Base-by-base conservation (phyloP, 1,140 invertebrate species). In the Samia ricini region DNA sequence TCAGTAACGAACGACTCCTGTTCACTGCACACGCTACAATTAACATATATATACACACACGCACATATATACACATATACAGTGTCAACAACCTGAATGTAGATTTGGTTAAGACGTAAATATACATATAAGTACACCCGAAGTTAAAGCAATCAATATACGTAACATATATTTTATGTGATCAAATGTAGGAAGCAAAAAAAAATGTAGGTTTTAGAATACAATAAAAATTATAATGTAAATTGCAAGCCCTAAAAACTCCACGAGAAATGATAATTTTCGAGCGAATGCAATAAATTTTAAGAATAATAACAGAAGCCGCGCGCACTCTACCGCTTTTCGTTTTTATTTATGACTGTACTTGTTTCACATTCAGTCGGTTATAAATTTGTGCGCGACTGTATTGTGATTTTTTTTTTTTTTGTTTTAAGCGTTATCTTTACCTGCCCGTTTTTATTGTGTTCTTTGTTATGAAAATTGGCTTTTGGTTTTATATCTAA, bases 261-360 rank as follows among this genome's bases (percentile, higher is more conserved):
- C 33, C 33, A 42, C 33, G 33, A 63, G 71, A 79, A 79, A 75
- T 71, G 74, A 77, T 82, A 79, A 80, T 78, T 83, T 84, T 87
- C 79, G 72, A 74, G 74, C 70, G 77, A 82, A 82, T 66, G 71
- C 74, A 67, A 87, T 85, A 85, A 83, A 87, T 85, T 80, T 42
- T 42, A 42, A 42, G 33, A 42, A 42, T 42, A 42, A 42, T 42
- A 42, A 42, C 33, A 42, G 33, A 71, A 83, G 79, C 75, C 77
- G 76, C 77, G 76, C 77, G 72, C 66, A 76, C 74, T 73, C 76
- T 73, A 75, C 59, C 69, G 83, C 80, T 83, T 83, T 88, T 82
- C 77, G 63, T 68, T 82, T 85, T 85, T 85, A 85, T 85, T 85
- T 83, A 85, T 75, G 81, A 88, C 81, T 85, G 74, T 83, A 85